phyloP scores from a whole-genome alignment of 2,888 invertebrate genomes.

The Artemia sinica region DNA sequence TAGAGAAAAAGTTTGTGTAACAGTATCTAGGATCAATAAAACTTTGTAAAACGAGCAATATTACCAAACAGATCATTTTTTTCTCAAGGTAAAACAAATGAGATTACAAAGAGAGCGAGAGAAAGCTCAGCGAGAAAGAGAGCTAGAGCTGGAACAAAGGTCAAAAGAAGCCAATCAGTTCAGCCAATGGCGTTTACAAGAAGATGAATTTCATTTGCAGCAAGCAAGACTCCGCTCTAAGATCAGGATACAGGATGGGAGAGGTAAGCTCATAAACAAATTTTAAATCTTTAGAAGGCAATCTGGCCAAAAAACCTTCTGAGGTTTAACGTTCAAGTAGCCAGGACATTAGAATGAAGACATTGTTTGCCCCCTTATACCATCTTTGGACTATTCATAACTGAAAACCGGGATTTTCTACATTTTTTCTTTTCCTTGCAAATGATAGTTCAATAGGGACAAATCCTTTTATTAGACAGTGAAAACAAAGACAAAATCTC shows the following conservation, averaged over 20 bases:
- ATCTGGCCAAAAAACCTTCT: no score
- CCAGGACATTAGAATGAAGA: no score
- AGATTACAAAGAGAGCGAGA: slow-evolving; percentile 73
- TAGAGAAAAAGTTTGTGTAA: no score
- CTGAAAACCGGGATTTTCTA: no score
- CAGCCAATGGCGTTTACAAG: slow-evolving; percentile 84
- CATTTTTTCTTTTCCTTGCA: no score
- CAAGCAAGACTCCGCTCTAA: slow-evolving; percentile 83
- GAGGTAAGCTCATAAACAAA: slow-evolving; percentile 37
- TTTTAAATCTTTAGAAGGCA: no score
- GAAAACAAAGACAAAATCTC: no score
- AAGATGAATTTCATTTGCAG: slow-evolving; percentile 91
- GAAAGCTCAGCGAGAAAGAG: slow-evolving; percentile 59
- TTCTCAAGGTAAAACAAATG: slow-evolving; percentile 57
- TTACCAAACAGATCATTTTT: slow-evolving; percentile 17
- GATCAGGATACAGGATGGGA: slow-evolving; percentile 86
- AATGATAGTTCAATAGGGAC: no score
- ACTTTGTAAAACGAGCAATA: slow-evolving; percentile 16
- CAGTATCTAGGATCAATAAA: neutral
- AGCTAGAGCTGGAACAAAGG: slow-evolving; percentile 64
- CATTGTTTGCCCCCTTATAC: no score
- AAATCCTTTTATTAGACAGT: no score
- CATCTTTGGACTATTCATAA: no score
- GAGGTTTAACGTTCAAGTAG: no score
- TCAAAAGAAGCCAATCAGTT: slow-evolving; percentile 77